phyloP scores from a whole-genome alignment of 2,797 vertebrate species.

The Myiotriccus ornatus region DNA sequence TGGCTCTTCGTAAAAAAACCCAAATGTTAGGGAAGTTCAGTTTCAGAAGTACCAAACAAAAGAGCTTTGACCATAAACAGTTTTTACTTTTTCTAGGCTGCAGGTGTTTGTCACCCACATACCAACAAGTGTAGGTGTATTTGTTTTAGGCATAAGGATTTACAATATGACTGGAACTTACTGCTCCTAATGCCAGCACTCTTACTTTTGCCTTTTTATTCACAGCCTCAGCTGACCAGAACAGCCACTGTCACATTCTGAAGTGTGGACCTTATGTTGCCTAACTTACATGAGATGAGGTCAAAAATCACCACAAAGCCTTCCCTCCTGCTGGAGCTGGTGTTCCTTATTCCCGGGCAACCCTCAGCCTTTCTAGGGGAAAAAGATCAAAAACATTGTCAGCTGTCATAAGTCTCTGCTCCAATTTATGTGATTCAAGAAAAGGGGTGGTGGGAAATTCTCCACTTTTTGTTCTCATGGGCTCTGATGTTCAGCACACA shows the following conservation, averaged over 20 bases:
- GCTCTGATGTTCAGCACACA: conserved; percentile 47
- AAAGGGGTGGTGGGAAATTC: conserved; percentile 21
- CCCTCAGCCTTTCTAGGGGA: conserved; percentile 36
- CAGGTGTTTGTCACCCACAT: background rate
- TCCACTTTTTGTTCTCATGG: conserved; percentile 66
- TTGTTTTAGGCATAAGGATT: background rate
- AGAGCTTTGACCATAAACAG: background rate
- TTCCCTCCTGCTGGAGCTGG: background rate
- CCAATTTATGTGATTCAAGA: conserved; percentile 59
- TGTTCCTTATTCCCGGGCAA: conserved; percentile 39
- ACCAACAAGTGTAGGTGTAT: background rate
- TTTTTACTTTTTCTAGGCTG: background rate
- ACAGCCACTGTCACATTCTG: conserved; percentile 65
- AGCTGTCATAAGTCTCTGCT: conserved; percentile 52
- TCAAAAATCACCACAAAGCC: conserved; percentile 55
- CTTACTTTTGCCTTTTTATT: conserved; percentile 61
- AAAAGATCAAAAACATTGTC: conserved; percentile 7
- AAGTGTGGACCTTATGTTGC: conserved; percentile 67
- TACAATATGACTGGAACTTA: background rate
- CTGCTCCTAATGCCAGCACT: background rate
- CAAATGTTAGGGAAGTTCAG: background rate
- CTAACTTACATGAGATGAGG: conserved; percentile 63
- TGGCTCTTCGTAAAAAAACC: background rate
- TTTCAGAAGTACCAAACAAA: background rate
- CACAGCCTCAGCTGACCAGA: conserved; percentile 60